These are phyloP conservation scores for Protobothrops flavoviridis DNA, from an alignment of 2,113 vertebrate species.

Conservation along the genomic window DNA sequence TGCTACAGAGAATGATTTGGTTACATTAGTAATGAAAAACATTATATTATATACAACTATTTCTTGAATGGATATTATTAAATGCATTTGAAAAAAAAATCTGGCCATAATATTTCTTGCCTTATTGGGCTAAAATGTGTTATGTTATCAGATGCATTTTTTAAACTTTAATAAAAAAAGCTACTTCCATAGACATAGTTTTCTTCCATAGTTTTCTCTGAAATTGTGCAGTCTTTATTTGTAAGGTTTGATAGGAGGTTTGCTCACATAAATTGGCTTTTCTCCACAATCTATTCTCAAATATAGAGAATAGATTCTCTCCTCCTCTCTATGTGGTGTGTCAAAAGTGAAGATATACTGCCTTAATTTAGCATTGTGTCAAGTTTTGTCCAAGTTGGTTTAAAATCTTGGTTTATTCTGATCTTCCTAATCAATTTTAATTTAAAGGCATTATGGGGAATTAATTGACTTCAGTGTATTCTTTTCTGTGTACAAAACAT, in stretches of 20 bases:
- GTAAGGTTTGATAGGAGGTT: neutral
- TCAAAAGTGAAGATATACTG: neutral
- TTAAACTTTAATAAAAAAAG: neutral
- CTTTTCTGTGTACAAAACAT: neutral
- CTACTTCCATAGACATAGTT: neutral
- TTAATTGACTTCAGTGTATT: neutral
- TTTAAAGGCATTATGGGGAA: neutral
- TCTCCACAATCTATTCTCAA: neutral
- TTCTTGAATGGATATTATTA: constrained; percentile 10
- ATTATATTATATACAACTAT: neutral
- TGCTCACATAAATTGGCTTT: neutral
- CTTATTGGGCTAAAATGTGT: neutral
- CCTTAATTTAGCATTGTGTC: neutral
- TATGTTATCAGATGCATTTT: neutral
- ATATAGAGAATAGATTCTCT: no score
- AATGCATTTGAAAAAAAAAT: constrained; percentile 1
- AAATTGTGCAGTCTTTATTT: neutral
- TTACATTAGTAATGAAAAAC: neutral
- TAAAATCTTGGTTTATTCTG: neutral
- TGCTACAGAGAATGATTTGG: neutral
- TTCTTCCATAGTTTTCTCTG: neutral
- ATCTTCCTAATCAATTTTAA: neutral
- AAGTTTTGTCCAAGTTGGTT: neutral
- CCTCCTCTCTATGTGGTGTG: no score
- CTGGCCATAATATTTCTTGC: neutral